Percentiles rank a stretch among this genome's conserved stretches.
These are phyloP conservation scores for Antheraea mylitta DNA, from an alignment of 1,140 invertebrate species.

Conservation along the genomic window DNA sequence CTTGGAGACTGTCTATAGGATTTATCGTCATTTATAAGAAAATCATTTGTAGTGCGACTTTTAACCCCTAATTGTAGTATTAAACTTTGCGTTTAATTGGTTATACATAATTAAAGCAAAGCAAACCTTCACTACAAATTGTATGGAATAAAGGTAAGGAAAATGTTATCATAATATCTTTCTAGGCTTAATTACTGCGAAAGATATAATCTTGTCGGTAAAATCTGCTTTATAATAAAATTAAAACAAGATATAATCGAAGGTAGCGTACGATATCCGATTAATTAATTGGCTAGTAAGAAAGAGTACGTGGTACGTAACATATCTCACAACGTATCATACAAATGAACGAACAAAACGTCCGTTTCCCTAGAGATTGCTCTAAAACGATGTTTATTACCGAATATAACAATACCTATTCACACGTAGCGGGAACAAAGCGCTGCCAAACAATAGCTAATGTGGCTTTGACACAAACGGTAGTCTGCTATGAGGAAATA, in stretches of 20 bases:
- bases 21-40: no score
- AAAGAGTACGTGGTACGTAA: not conserved
- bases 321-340: not conserved
- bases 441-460: slow-evolving; percentile 44
- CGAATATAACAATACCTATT: slow-evolving; percentile 8
- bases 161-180: no score
- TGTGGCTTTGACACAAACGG: slow-evolving; percentile 51
- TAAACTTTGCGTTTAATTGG: no score
- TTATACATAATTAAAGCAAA: no score
- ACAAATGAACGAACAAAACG: slow-evolving; percentile 6
- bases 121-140: no score
- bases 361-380: slow-evolving; percentile 5
- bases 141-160: no score
- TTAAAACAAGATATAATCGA: not conserved
- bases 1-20: no score
- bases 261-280: not conserved
- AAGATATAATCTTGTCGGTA: not conserved
- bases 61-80: no score
- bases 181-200: not conserved
- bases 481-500: not conserved
- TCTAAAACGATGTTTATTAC: slow-evolving; percentile 3
- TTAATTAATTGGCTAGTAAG: not conserved
- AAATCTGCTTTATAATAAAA: not conserved
- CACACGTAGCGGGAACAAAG: slow-evolving; percentile 33
- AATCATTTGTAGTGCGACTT: no score